Evolutionary conservation across 1,140 invertebrate species (phyloP), one percentile per base, ranked within the genome.

Genomic region (Drosophila lowei): DNA sequence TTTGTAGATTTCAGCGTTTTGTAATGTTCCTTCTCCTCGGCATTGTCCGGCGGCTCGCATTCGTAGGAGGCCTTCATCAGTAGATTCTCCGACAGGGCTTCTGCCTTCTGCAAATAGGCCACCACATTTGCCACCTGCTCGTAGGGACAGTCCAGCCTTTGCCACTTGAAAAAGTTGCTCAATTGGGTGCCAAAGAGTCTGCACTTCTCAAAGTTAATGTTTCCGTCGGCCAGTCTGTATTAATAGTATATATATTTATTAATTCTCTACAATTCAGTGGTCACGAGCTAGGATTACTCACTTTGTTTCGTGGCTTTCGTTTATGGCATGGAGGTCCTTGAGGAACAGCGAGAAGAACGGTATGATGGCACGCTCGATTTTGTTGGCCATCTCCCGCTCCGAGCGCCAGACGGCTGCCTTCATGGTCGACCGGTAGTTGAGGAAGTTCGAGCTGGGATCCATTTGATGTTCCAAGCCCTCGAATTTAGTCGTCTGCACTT

Each of bases 341-440:
- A 98, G 95, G 67, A 98, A 93, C 23, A 98, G 93, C 89, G 95
- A 97, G 92, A 98, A 98, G 92, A 97, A 98, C 44, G 97, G 97
- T 72, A 98, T 96, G 70, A 98, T 95, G 81, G 97, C 97, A 90
- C 95, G 94, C 91, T 97, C 96, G 46, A 95, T 92, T 83, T 96
- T 95, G 77, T 97, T 95, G 21, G 94, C 83, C 44, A 11, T 95
- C 58, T 96, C 96, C 25, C 96, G 95, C 55, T 96, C 95, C 56
- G 95, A 96, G 74, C 97, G 92, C 97, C 96, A 97, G 93, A 97
- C 95, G 11, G 97, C 97, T 34, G 97, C 97, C 84, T 97, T 97
- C 63, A 98, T 92, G n/a, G 96, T 97, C 18, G 96, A 96, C 28
- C 97, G 93, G 89, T 98, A 98, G 88, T 95, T 97, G 77, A 94